Evolutionary conservation across 1,140 invertebrate species (phyloP), one percentile per base, ranked within the genome.

Genomic region (Nylanderia fulva): DNA sequence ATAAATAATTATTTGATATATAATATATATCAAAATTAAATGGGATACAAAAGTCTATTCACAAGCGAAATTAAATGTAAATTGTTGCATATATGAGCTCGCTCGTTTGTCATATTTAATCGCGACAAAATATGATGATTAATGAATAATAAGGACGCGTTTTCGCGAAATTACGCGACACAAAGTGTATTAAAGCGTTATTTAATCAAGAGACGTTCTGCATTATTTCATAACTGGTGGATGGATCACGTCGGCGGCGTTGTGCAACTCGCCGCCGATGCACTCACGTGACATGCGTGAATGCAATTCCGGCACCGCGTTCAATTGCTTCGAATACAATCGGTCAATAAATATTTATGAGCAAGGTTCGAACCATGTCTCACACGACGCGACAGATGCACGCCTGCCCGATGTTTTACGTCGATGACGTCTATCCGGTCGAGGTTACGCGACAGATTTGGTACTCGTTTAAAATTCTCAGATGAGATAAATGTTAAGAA

Each of bases 301-400:
- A 88, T 63, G 86, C 86, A 76, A 91, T 87, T 88, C 77, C 74
- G 88, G 85, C 88, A 90, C 89, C 87, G 79, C 83, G 75, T 89
- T 77, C 89, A 88, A 91, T 91, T 90, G 88, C 86, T 86, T 85
- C 69, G 85, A 88, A 89, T 86, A 91, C 92, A 90, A 91, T 92
- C 89, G 91, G 86, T 90, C 88, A 85, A 92, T 92, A 91, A 92
- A 93, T 92, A 92, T 93, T 91, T 90, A 92, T 92, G 88, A 92
- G 87, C 83, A 13, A 48, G 66, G 80, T 75, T 90, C 77, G 83
- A 75, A 54, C n/a, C 45, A 52, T 29, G 66, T 84, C 36, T 68
- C 56, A 45, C 56, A 45, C 76, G 75, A 24, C 52, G 58, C 71
- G 83, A 56, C 69, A 42, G 83, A 64, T 56, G 79, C 85, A 61